Base-by-base conservation (phyloP, 2,888 invertebrate genomes). In the Parasteatoda lunata region DNA sequence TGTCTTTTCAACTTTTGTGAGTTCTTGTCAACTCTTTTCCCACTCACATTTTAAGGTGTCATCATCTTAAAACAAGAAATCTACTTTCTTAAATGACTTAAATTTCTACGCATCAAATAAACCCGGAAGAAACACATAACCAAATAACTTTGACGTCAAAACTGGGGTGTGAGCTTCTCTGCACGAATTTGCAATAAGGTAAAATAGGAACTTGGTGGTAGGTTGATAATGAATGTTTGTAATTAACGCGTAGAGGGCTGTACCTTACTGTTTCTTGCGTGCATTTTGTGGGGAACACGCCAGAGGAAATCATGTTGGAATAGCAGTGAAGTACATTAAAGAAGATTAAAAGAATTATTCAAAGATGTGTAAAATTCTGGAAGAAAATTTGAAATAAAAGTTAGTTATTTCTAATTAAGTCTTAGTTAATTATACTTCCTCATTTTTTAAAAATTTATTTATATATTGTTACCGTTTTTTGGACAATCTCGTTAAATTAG, bases 191-290 rank as follows among this genome's bases (percentile, higher is more conserved):
- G 30, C 30, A 30, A 30, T 30, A 30, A 30, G 30, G 30, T 30
- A 30, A 30, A 30, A 30, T 30, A 30, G 30, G 30, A 30, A 30
- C 30, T 30, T 30, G 30, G 30, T 30, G 30, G 30, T 30, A 30
- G 51, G n/a, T 30, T 71, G 85, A 54, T 80, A 85, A 79, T 85
- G 76, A 70, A 85, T 85, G 79, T 66, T 15, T 59, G 77, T 86
- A 80, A 86, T 86, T 86, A 86, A 80, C 71, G 80, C 69, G 48
- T 15, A 5, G 49, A 49, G 11, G 30, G 30, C 66, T 48, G 76
- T 8, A 52, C 4, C 47, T 77, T 64, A 8, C 48, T 15, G 48
- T 15, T 30, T n/a, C 66, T 78, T 80, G 85, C 78, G 84, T 77
- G 72, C 59, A n/a, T 15, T 30, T 11, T 51, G 51, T 13, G 73